These are phyloP conservation scores for Petrophora chlorosata DNA, from an alignment of 2,888 invertebrate species.

Conservation along the genomic window DNA sequence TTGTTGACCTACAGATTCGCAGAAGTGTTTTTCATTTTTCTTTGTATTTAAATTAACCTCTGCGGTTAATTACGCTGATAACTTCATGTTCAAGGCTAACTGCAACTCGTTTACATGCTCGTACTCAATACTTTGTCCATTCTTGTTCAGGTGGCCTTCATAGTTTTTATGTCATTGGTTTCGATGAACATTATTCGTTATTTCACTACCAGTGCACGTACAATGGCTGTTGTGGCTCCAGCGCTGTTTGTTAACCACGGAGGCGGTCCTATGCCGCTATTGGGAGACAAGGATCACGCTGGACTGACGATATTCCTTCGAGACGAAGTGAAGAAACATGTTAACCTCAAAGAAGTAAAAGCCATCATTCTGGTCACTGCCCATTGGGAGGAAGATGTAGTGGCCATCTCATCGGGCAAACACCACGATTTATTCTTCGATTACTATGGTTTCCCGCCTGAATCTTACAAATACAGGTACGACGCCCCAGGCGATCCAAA, in stretches of 20 bases:
- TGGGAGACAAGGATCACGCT: slow-evolving; percentile 69
- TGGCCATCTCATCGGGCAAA: slow-evolving; percentile 72
- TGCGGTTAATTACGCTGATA: slow-evolving; percentile 33
- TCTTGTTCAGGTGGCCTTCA: slow-evolving; percentile 65
- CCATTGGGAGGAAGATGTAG: slow-evolving; percentile 72
- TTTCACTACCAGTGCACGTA: slow-evolving; percentile 59
- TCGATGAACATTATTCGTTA: slow-evolving; percentile 74
- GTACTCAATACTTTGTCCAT: slow-evolving; percentile 71
- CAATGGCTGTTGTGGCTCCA: slow-evolving; percentile 69
- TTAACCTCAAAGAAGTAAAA: slow-evolving; percentile 65
- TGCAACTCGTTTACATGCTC: slow-evolving; percentile 62
- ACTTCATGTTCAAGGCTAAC: slow-evolving; percentile 38
- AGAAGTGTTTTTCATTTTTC: slow-evolving; percentile 2
- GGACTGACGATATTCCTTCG: slow-evolving; percentile 67
- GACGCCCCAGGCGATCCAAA: slow-evolving; percentile 71
- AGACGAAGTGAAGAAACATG: slow-evolving; percentile 67
- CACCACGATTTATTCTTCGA: slow-evolving; percentile 75
- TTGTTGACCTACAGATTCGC: slow-evolving; percentile 20
- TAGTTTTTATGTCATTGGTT: slow-evolving; percentile 71
- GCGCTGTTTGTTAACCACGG: slow-evolving; percentile 77
- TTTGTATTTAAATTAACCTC: slow-evolving; percentile 15
- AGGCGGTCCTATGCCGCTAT: slow-evolving; percentile 72
- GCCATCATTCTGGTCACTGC: slow-evolving; percentile 76
- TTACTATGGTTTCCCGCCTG: slow-evolving; percentile 76
- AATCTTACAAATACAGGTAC: slow-evolving; percentile 72